A percentile compares a stretch with the other conserved stretches of the same genome.
Conservation (phyloP, 2,113 vertebrate genomes). For the Lycaon pictus region DNA sequence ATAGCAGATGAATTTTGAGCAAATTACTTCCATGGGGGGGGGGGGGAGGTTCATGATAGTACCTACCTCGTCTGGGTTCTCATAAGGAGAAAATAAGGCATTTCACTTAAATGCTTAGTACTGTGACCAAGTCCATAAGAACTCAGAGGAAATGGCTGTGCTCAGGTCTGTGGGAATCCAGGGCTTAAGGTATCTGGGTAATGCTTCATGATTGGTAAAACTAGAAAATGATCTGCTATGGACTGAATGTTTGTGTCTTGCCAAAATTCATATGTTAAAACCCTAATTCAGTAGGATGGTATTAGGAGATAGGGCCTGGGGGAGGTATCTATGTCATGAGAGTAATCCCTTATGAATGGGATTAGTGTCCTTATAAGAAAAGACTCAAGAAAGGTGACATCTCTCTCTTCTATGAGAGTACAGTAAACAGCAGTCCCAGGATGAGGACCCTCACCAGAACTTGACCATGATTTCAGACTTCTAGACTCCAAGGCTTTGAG, state of each 20-base stretch:
- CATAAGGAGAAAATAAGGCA: not conserved
- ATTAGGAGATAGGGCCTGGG: not conserved
- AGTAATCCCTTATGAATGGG: not conserved
- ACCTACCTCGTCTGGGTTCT: not conserved
- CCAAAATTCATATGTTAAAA: not conserved
- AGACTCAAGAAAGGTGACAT: not conserved
- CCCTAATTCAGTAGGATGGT: not conserved
- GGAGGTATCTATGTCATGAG: not conserved
- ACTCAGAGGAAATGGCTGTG: not conserved
- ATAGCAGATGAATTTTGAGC: not conserved
- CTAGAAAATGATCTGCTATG: not conserved
- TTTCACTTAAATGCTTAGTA: not conserved
- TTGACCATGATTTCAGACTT: not conserved
- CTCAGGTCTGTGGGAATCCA: not conserved
- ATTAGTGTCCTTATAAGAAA: not conserved
- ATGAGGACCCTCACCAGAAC: not conserved
- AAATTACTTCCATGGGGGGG: not conserved
- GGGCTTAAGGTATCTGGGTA: not conserved
- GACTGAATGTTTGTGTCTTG: not conserved
- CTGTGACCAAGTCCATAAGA: not conserved
- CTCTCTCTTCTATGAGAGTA: not conserved
- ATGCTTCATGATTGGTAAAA: not conserved
- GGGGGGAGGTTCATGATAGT: not conserved
- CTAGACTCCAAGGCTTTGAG: not conserved
- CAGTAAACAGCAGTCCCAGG: not conserved